Base-by-base conservation (phyloP, 2,888 invertebrate genomes). In the Xestoiulus laeticollis region DNA sequence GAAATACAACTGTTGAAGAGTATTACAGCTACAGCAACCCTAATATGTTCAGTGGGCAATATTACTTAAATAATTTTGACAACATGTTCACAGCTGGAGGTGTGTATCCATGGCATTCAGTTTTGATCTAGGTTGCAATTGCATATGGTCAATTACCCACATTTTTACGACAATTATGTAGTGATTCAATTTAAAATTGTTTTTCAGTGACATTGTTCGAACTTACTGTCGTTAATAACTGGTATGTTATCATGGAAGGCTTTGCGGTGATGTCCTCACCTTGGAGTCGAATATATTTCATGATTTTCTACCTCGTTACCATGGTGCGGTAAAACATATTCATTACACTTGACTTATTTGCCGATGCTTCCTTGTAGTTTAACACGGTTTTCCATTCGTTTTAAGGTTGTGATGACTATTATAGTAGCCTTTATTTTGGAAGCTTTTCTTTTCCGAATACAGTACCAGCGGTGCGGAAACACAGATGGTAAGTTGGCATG, bases 211-310 rank as follows among this genome's bases (percentile, higher is more conserved):
- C 97, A 0, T 92, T 97, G 89, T 97, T 97, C 93, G 97, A 97
- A 92, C 93, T 97, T 90, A 97, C 97, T 0, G 96, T 97, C 16
- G 96, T 97, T 88, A 97, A 97, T 92, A 97, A 97, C 92, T 97
- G 97, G 97, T 97, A 92, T 90, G 92, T 97, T 88, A 94, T 96
- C 33, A 97, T 97, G 97, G 96, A 97, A 91, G 97, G 92, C 0
- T 93, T 91, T 90, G 92, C 92, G 0, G 88, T 89, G 86, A 90
- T 91, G n/a, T 90, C 90, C 1, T 94, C 86, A 94, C 91, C 95
- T 90, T 95, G 95, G 92, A 95, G 95, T 87, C 93, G 97, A 90
- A 92, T 96, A n/a, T 97, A 96, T 91, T 97, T 97, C 91, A 97
- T 97, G 96, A 93, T 94, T 68, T 97, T 97, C 93, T 97, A 97